These are phyloP conservation scores for Heteromurus nitidus DNA, from an alignment of 2,888 invertebrate genomes.

Conservation along the genomic window DNA sequence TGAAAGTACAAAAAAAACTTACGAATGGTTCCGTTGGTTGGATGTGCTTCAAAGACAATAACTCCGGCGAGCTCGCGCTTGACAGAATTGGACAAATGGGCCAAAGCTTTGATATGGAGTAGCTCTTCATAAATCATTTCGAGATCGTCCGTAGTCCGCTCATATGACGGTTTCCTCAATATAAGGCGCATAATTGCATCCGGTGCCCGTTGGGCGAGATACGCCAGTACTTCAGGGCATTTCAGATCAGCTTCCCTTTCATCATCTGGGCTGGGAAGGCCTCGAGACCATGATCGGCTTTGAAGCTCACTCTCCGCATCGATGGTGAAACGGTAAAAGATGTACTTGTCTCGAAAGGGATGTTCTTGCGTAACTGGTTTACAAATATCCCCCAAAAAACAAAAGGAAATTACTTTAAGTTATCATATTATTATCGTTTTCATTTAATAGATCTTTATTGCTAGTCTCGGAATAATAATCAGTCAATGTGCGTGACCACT, in stretches of 20 bases:
- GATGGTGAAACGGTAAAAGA: constrained; percentile 87
- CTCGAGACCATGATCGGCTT: constrained; percentile 72
- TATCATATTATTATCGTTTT: constrained; percentile 36
- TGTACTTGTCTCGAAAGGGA: constrained; percentile 88
- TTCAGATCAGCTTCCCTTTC: constrained; percentile 81
- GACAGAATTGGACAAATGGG: constrained; percentile 87
- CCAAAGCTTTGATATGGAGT: constrained; percentile 85
- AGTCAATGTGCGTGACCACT: constrained; percentile 55
- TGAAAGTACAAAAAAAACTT: constrained; percentile 76
- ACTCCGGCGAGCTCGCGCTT: constrained; percentile 87
- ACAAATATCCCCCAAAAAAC: constrained; percentile 41
- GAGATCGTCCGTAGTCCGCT: constrained; percentile 85
- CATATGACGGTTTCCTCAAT: constrained; percentile 85
- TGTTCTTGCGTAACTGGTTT: constrained; percentile 84
- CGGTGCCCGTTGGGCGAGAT: constrained; percentile 82
- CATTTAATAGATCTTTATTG: constrained; percentile 46
- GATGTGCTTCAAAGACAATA: constrained; percentile 87
- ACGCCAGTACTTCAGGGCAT: constrained; percentile 81
- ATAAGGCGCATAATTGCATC: constrained; percentile 88
- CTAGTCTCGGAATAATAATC: constrained; percentile 33
- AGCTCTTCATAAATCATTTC: constrained; percentile 89
- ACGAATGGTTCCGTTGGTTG: constrained; percentile 85
- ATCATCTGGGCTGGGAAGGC: constrained; percentile 72
- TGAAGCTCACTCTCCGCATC: constrained; percentile 80
- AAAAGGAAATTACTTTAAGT: constrained; percentile 14